These are phyloP conservation scores for Cheilosia grossa DNA, from an alignment of 2,888 invertebrate species.

Conservation along the genomic window DNA sequence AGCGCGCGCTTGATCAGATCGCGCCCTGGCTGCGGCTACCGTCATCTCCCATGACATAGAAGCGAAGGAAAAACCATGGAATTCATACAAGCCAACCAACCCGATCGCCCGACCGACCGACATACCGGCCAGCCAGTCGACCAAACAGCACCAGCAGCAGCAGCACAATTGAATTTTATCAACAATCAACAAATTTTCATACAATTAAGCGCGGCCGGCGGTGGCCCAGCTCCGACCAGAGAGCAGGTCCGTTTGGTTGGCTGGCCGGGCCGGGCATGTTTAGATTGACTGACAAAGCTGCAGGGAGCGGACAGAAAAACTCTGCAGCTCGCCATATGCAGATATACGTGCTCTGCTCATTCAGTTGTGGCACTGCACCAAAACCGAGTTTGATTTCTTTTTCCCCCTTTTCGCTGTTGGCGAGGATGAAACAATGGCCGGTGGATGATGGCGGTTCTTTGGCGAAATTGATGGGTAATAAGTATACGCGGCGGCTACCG, in stretches of 20 bases:
- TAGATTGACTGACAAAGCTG: conserved; percentile 74
- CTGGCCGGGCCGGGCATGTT: conserved; percentile 51
- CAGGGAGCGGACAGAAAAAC: conserved; percentile 66
- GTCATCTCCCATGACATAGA: conserved; percentile 67
- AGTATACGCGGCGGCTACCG: conserved; percentile 66
- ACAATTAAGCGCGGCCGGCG: conserved; percentile 77
- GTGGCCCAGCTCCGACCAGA: conserved; percentile 55
- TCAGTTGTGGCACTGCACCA: conserved; percentile 55
- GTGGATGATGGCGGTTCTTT: conserved; percentile 70
- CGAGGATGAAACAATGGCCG: conserved; percentile 71
- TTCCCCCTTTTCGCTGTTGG: conserved; percentile 29
- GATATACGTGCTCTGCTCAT: conserved; percentile 60
- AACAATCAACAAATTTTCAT: conserved; percentile 78
- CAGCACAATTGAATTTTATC: conserved; percentile 77
- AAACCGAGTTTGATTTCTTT: conserved; percentile 2
- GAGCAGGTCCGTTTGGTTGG: conserved; percentile 58
- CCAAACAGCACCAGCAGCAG: conserved; percentile 30
- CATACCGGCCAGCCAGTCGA: conserved; percentile 67
- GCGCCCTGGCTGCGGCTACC: conserved; percentile 53
- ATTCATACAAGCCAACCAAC: conserved; percentile 70
- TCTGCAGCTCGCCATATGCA: conserved; percentile 59
- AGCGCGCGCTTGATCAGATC: conserved; percentile 73
- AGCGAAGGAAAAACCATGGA: conserved; percentile 62
- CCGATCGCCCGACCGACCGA: conserved; percentile 55
- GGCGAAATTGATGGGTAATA: conserved; percentile 73